Evolutionary conservation across 1,140 invertebrate genomes (phyloP), one percentile per base, ranked within the genome.

Genomic region (Drosophila sp.): DNA sequence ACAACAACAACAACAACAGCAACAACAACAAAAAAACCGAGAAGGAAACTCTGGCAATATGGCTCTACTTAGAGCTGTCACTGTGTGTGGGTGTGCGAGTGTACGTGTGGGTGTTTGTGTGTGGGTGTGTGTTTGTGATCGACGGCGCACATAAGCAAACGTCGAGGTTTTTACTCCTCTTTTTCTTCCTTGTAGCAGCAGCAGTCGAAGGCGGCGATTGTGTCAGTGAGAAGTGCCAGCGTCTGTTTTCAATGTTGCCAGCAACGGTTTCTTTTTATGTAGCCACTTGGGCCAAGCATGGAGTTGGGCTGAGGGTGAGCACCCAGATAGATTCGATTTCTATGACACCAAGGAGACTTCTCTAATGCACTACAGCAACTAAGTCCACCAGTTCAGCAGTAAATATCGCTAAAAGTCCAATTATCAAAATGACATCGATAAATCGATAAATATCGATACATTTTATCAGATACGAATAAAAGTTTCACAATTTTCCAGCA

Each of bases 191-290:
- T 84, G 80, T 89, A 64, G 73, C 75, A 69, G 70, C 35, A 41
- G 32, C 33, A 58, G 33, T 57, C 32, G 72, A 79, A 72, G 77
- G 55, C 84, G 80, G 68, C 55, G 66, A 78, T 89, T 84, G 84
- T 89, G 77, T 84, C 72, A 69, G 63, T 50, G 44, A 84, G 68
- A 89, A 89, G 84, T 89, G 84, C 77, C 84, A 84, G 73, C 77
- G 85, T 89, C 84, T 89, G 84, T 89, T 89, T 89, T 80, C 85
- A 90, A 89, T 89, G 84, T 89, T 89, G 85, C 80, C 86, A 84
- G 73, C 38, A 79, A 80, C 89, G 79, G 74, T 79, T 87, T 73
- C 76, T 77, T 87, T 50, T 89, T 80, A 76, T 87, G 83, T 87
- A 89, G 76, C 83, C 83, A 87, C 83, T 87, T 87, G 76, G 60